Conservation (phyloP, 1,140 invertebrate species). For the Potamilus streckersoni region DNA sequence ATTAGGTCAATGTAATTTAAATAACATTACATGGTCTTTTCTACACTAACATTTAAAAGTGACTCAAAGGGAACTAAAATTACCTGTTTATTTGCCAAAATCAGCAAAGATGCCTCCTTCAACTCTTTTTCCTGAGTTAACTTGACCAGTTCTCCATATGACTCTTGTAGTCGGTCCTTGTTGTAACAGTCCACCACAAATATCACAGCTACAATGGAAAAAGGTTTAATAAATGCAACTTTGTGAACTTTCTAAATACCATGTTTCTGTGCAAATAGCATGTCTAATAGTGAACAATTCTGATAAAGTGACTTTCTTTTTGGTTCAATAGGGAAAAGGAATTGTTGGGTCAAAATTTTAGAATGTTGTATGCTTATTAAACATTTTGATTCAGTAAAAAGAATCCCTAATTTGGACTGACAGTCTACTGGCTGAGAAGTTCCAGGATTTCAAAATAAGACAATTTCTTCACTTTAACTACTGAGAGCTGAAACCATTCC, state of each 20-base stretch:
- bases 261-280: too few species aligned
- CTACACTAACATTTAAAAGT: too few species aligned
- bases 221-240: neutral
- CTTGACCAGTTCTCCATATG: conserved; percentile 87
- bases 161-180: conserved; percentile 95
- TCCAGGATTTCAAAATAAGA: too few species aligned
- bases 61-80: neutral
- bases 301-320: neutral
- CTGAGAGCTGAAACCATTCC: too few species aligned
- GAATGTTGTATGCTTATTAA: too few species aligned
- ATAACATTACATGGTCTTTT: too few species aligned
- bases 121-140: conserved; percentile 91
- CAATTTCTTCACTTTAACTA: too few species aligned
- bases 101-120: conserved; percentile 94
- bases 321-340: neutral
- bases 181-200: conserved; percentile 99
- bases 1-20: too few species aligned
- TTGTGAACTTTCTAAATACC: neutral
- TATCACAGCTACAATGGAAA: conserved; percentile 76
- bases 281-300: neutral
- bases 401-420: too few species aligned
- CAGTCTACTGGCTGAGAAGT: too few species aligned
- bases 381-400: too few species aligned
- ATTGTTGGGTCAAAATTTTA: too few species aligned
- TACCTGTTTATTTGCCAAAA: conserved; percentile 98